Conservation (phyloP, 1,140 invertebrate genomes). For the Onthophagus taurus region DNA sequence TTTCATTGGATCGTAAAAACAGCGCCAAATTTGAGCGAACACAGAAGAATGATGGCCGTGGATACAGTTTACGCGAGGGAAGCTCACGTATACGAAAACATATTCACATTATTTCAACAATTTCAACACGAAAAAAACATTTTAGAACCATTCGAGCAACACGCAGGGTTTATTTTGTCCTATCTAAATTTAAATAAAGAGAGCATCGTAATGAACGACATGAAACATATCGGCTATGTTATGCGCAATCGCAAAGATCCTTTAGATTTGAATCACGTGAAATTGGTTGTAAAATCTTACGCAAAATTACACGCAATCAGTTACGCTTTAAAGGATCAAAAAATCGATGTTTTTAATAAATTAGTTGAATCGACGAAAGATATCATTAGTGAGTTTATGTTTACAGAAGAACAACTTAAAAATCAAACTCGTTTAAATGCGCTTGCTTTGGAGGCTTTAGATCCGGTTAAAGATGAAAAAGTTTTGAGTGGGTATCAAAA, state of each 20-base stretch:
- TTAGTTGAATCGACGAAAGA: slow-evolving; percentile 4
- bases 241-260: slow-evolving; percentile 40
- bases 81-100: slow-evolving; percentile 25
- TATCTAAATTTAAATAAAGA: slow-evolving; percentile 36
- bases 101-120: slow-evolving; percentile 21
- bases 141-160: slow-evolving; percentile 24
- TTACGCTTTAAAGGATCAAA: slow-evolving; percentile 39
- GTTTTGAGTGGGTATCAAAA: neutral
- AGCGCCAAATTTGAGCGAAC: too few species aligned
- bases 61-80: slow-evolving; percentile 23
- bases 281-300: slow-evolving; percentile 40
- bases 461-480: slow-evolving; percentile 3
- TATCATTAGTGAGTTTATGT: neutral
- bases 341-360: slow-evolving; percentile 29
- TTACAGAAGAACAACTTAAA: neutral
- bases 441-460: neutral
- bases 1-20: too few species aligned
- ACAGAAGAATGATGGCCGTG: slow-evolving; percentile 8
- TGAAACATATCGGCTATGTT: slow-evolving; percentile 37
- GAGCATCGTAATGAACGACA: slow-evolving; percentile 46
- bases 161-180: slow-evolving; percentile 5
- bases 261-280: slow-evolving; percentile 38
- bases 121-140: slow-evolving; percentile 21
- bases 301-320: slow-evolving; percentile 46
- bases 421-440: neutral